phyloP scores from a whole-genome alignment of 2,888 invertebrate species.

The Andrena praecox region DNA sequence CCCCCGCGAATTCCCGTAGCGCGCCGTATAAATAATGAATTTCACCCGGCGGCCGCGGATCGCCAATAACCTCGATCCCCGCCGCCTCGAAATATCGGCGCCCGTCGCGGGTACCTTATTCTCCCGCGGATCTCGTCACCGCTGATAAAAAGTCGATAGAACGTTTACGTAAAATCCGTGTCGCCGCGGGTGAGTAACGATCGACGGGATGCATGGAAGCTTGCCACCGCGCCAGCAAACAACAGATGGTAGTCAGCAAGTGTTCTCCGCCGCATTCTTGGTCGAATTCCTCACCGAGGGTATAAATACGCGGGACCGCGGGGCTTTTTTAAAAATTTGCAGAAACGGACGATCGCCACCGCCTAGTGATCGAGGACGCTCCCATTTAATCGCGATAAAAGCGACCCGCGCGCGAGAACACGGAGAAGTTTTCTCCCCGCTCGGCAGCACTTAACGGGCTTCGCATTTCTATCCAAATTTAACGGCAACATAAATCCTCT shows the following conservation, averaged over 20 bases:
- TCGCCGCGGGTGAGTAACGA: slow-evolving; percentile 2
- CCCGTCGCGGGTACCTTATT: neutral
- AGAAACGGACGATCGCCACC: slow-evolving; percentile 1
- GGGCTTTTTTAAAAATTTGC: slow-evolving; percentile 15
- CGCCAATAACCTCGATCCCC: neutral
- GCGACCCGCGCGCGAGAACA: neutral
- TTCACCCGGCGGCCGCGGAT: neutral
- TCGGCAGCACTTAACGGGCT: neutral
- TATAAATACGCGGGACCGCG: slow-evolving; percentile 44
- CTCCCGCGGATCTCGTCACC: neutral
- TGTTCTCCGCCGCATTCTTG: slow-evolving; percentile 61
- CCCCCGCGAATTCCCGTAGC: neutral
- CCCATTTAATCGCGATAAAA: slow-evolving; percentile 29
- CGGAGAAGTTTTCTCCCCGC: neutral
- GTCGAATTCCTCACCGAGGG: slow-evolving; percentile 46
- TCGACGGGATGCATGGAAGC: slow-evolving; percentile 19
- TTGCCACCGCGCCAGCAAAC: slow-evolving; percentile 49
- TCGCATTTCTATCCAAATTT: neutral
- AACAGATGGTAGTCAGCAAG: slow-evolving; percentile 61
- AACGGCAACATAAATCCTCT: neutral
- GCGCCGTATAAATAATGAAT: slow-evolving; percentile 19
- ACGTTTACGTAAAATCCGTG: slow-evolving; percentile 22
- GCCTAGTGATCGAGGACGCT: neutral
- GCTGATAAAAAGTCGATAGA: slow-evolving; percentile 4
- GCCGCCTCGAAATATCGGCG: neutral